These are phyloP conservation scores for Menura novaehollandiae DNA, from an alignment of 2,113 vertebrate species.

Conservation along the genomic window DNA sequence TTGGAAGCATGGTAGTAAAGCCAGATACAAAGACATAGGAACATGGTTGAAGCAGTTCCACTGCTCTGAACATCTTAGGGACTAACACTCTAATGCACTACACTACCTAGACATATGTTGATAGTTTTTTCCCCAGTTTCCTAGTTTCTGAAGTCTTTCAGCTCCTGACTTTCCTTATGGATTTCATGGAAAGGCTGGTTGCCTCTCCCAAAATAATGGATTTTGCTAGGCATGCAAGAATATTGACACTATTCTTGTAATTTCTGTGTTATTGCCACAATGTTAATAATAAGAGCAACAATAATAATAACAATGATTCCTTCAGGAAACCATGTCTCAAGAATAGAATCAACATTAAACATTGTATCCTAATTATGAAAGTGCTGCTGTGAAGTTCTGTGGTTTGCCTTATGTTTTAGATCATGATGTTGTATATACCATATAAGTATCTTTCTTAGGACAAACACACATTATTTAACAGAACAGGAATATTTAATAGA, in stretches of 20 bases:
- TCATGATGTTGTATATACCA: background rate
- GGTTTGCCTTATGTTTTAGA: background rate
- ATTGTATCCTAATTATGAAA: background rate
- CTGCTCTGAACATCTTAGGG: background rate
- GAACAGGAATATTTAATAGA: background rate
- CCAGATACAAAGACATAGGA: background rate
- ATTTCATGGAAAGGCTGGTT: background rate
- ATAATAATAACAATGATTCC: no score
- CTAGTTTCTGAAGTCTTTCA: background rate
- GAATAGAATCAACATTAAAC: background rate
- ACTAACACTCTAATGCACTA: background rate
- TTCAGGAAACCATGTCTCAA: background rate
- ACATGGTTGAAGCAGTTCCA: background rate
- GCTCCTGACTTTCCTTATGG: background rate
- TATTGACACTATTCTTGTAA: background rate
- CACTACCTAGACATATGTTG: background rate
- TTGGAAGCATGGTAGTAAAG: background rate
- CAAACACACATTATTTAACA: background rate
- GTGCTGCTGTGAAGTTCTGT: background rate
- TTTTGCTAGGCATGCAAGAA: background rate
- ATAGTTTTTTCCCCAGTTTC: background rate
- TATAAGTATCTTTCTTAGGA: background rate
- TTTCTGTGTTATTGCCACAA: background rate
- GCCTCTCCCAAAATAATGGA: background rate
- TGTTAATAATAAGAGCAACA: background rate